Base-by-base conservation (phyloP, 1,140 invertebrate species). In the Octopus bimaculoides region DNA sequence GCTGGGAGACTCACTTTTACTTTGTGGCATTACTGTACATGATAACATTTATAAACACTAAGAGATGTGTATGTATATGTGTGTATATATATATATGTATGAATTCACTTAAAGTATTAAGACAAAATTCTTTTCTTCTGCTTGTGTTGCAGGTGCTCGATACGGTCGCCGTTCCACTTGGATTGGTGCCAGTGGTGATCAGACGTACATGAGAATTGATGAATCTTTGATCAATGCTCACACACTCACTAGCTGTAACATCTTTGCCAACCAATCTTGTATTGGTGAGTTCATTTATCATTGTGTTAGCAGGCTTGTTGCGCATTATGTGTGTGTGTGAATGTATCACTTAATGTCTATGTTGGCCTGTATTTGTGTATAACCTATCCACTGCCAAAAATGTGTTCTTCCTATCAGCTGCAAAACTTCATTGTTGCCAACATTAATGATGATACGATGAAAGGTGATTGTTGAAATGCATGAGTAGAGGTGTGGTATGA, bases 121-220 rank as follows among this genome's bases (percentile, higher is more conserved):
- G 17, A 61, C 17, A 61, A 61, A 61, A 12, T 71, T 71, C 26
- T n/a, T 71, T 71, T 71, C 26, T 17, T 17, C 9, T 61, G 9
- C 17, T 26, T 56, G 12, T 76, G 20, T 78, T 80, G 4, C 82
- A 89, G 89, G 89, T 81, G 89, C 88, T n/a, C 91, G 94, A 93
- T 88, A 88, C 85, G 91, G 92, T 7, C 93, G 96, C 83, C 93
- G 95, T 86, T 97, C 96, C 0, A 96, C 95, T 4, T 98, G 96
- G 96, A 93, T 99, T 54, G 94, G 95, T 4, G 97, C 97, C 26
- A 96, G 96, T 54, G 96, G 95, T 0, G 97, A 99, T 91, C 95
- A 97, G 89, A 99, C 97, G 4, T 98, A 96, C 85, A 92, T 99
- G 20, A 96, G 97, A 89, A 93, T 97, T 71, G 97, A 98, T 86